Evolutionary conservation across 2,113 vertebrate species (phyloP).

Genomic region (Brienomyrus longianalis): DNA sequence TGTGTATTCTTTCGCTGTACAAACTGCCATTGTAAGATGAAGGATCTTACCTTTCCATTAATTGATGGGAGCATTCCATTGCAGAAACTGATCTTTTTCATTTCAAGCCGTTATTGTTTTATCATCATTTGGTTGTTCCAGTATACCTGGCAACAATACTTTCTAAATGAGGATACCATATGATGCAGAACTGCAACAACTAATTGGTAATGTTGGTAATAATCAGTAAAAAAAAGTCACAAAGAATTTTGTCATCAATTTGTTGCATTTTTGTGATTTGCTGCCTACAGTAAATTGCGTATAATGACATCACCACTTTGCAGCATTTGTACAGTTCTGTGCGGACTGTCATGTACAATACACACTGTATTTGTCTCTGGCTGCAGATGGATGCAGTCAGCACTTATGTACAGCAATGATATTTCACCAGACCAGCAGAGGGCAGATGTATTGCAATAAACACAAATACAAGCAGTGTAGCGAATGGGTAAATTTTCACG

Average conservation of each 20-base stretch:
- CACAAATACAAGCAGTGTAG: background rate
- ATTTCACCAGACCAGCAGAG: background rate
- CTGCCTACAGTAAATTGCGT: background rate
- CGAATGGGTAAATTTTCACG: background rate
- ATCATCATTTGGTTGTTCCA: background rate
- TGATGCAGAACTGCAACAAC: background rate
- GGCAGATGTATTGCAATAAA: background rate
- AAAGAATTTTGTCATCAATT: background rate
- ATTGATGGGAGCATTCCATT: background rate
- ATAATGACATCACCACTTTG: background rate
- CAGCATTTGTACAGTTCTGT: background rate
- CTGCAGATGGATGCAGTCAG: background rate
- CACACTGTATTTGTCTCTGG: background rate
- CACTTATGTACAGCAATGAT: background rate
- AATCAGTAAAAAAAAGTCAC: background rate
- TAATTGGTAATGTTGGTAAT: background rate
- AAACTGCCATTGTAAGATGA: background rate
- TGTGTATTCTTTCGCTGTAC: slow-evolving; percentile 24
- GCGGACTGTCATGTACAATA: background rate
- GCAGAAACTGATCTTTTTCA: background rate
- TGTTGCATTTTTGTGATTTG: background rate
- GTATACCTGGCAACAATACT: background rate
- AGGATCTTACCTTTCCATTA: background rate
- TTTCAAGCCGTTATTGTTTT: slow-evolving; percentile 17
- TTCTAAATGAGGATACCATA: background rate